Evolutionary conservation across 2,113 vertebrate species (phyloP).

Genomic region (Halichoeres trimaculatus): DNA sequence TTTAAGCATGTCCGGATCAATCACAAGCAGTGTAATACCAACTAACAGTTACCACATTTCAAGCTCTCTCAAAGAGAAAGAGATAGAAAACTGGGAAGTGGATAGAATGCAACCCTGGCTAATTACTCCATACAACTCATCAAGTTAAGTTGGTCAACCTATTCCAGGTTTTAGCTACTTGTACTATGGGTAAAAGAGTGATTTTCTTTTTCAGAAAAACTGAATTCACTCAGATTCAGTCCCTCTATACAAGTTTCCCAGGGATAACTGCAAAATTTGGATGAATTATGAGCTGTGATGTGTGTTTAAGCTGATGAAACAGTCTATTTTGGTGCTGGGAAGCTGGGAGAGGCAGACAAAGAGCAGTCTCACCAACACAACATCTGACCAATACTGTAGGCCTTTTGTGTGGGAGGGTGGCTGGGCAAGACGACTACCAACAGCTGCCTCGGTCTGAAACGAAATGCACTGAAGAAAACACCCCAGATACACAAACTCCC

Average conservation of each 20-base stretch:
- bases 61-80: slow-evolving; percentile 9
- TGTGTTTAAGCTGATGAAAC: slow-evolving; percentile 7
- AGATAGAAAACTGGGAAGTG: too few species aligned
- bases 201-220: not conserved
- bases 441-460: slow-evolving; percentile 79
- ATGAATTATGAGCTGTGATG: slow-evolving; percentile 5
- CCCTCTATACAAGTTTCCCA: not conserved
- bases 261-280: not conserved
- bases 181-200: slow-evolving; percentile 32
- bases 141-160: too few species aligned
- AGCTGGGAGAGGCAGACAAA: slow-evolving; percentile 64
- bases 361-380: slow-evolving; percentile 63
- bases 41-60: not conserved
- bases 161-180: slow-evolving; percentile 33
- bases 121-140: slow-evolving; percentile 12
- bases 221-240: not conserved
- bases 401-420: slow-evolving; percentile 78
- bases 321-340: slow-evolving; percentile 21
- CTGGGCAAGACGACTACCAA: slow-evolving; percentile 72
- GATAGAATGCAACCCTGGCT: not conserved
- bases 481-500: slow-evolving; percentile 51
- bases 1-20: slow-evolving; percentile 30
- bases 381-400: slow-evolving; percentile 73
- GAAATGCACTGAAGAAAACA: slow-evolving; percentile 36
- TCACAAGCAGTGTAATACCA: not conserved